Evolutionary conservation across 1,140 invertebrate species (phyloP), one percentile per base, ranked within the genome.

Genomic region (Drosophila equinoxialis): DNA sequence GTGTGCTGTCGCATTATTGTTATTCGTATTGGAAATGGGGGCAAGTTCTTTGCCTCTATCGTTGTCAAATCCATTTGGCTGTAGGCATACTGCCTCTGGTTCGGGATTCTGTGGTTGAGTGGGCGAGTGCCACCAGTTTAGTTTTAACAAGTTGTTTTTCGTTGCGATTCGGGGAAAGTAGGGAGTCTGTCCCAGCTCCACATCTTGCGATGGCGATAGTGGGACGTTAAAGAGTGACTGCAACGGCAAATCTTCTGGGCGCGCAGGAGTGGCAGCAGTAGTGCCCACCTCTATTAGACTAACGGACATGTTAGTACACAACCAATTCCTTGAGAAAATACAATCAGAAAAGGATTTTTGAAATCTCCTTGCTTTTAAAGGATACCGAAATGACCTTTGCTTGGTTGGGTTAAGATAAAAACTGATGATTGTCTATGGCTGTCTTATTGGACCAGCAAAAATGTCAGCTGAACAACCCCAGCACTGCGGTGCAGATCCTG

Each of bases 91-190:
- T 8, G 55, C 57, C 41, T 69, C 65, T 6, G 54, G 14, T 13
- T 71, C 69, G 6, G 45, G 17, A 51, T 59, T 37, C 33, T 61
- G 14, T 10, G 68, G 42, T 59, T 74, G 64, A 59, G 65, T 26
- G 1, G 87, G 67, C 4, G 87, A 79, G 63, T 91, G 71, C 89
- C 89, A 91, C 89, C 89, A 91, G 42, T 82, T 84, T 8, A 91
- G 71, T 55, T 91, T 91, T 1, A 90, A 63, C 1, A 76, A 30
- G 66, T 91, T 90, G 20, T 81, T 87, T 59, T 89, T 90, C 8
- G 71, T 80, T 6, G 84, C 84, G 23, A 80, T 84, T 17, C 68
- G 37, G n/a, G 84, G 68, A 14, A 83, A 64, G 10, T 69, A 51
- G 23, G 57, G 48, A 65, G 54, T 41, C 14, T 48, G 17, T 39